A percentile compares a stretch with the other conserved stretches of the same genome.
Conservation (phyloP, 2,888 invertebrate species). For the Clitarchus hookeri region DNA sequence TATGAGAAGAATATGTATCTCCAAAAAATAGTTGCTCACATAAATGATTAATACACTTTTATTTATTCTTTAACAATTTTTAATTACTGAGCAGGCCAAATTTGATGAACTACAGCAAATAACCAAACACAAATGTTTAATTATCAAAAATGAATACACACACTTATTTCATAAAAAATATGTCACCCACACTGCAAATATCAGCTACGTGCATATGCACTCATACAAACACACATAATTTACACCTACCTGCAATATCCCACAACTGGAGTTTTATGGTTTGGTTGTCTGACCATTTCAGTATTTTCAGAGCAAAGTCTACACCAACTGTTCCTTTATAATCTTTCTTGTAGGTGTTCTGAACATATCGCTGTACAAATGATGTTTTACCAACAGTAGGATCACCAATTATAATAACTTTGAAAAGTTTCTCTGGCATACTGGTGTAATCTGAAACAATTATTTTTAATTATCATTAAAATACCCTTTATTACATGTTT, state of each 20-base stretch:
- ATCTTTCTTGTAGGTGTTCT: constrained; percentile 56
- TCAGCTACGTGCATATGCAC: too few relatives aligned
- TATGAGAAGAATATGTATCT: too few relatives aligned
- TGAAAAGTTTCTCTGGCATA: constrained; percentile 54
- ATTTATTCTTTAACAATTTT: too few relatives aligned
- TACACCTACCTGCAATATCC: constrained; percentile 61
- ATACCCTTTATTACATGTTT: too few relatives aligned
- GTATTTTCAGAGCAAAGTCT: constrained; percentile 63
- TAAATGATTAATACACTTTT: too few relatives aligned
- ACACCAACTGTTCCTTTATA: constrained; percentile 63
- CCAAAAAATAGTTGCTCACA: too few relatives aligned
- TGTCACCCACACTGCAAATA: too few relatives aligned
- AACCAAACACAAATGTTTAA: too few relatives aligned
- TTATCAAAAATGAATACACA: too few relatives aligned
- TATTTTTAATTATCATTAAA: background rate
- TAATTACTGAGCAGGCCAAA: too few relatives aligned
- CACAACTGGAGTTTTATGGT: constrained; percentile 61
- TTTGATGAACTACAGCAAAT: too few relatives aligned
- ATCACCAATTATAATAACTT: constrained; percentile 58
- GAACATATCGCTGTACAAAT: constrained; percentile 61
- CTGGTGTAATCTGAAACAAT: constrained; percentile 43
- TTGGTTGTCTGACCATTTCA: constrained; percentile 60
- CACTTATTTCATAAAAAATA: too few relatives aligned
- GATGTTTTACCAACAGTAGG: constrained; percentile 60
- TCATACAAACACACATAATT: background rate